Conservation (phyloP, 2,113 vertebrate species). For the Actenoides hombroni region DNA sequence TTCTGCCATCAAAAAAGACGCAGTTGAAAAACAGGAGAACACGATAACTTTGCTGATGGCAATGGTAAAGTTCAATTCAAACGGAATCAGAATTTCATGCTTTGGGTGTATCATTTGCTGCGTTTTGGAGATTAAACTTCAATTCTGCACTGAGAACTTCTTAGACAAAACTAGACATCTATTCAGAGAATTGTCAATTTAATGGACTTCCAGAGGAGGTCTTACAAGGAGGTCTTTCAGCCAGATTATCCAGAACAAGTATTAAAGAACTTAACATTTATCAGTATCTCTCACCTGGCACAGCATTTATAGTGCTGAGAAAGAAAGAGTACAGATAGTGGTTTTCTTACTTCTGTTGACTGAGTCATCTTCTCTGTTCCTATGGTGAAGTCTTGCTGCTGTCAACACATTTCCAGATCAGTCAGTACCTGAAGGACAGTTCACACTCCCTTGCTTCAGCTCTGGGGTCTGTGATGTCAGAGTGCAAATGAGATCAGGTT, state of each 20-base stretch:
- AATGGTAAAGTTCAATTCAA: neutral
- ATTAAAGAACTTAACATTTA: neutral
- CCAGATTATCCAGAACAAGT: neutral
- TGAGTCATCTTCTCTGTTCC: neutral
- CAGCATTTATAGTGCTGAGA: neutral
- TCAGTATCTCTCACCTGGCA: neutral
- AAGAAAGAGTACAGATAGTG: neutral
- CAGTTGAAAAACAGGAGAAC: neutral
- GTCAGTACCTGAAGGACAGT: neutral
- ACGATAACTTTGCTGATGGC: neutral
- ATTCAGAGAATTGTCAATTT: neutral
- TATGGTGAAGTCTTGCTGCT: rapidly evolving
- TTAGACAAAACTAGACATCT: neutral
- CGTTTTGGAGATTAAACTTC: neutral
- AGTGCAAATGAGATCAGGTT: neutral
- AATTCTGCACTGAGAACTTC: neutral
- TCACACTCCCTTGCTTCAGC: neutral
- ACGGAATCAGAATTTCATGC: neutral
- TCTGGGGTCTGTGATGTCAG: neutral
- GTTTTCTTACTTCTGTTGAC: neutral
- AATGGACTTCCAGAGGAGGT: neutral
- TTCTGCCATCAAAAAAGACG: neutral
- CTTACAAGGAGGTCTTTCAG: neutral
- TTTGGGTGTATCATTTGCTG: neutral
- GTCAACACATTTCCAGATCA: neutral